Evolutionary conservation across 37 sponge, comb jelly and placozoan species (phyloP).

Genomic region (Tethya wilhelma): DNA sequence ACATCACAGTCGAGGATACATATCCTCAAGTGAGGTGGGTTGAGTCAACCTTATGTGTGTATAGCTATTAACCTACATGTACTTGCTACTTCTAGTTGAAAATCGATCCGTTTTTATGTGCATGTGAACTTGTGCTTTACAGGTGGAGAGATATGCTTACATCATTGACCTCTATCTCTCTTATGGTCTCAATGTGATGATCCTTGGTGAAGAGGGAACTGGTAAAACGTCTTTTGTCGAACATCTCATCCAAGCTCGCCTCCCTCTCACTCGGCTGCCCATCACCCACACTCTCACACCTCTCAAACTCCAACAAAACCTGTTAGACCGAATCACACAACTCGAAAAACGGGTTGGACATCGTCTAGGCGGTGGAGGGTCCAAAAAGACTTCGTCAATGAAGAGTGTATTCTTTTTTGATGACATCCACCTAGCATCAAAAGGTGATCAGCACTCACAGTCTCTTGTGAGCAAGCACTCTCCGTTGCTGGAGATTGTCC

Average conservation of each 20-base stretch:
- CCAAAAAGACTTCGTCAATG: background rate
- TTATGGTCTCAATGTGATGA: slow-evolving; percentile 55
- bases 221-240: slow-evolving; percentile 70
- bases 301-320: slow-evolving; percentile 25
- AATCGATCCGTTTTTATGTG: background rate
- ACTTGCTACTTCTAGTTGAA: background rate
- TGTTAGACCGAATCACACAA: slow-evolving; percentile 15
- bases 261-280: slow-evolving; percentile 17
- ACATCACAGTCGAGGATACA: background rate
- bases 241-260: slow-evolving; percentile 4
- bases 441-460: background rate
- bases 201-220: slow-evolving; percentile 61
- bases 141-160: slow-evolving; percentile 58
- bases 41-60: background rate
- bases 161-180: slow-evolving; percentile 62
- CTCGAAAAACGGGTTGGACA: slow-evolving; percentile 16
- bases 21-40: background rate
- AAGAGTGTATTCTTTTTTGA: slow-evolving; percentile 56
- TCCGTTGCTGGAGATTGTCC: slow-evolving; percentile 20
- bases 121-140: background rate
- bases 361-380: background rate
- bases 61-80: background rate
- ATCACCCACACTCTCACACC: slow-evolving; percentile 25
- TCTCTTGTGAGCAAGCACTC: background rate
- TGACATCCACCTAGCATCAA: slow-evolving; percentile 58